A percentile compares a stretch with the other conserved stretches of the same genome.
Conservation (phyloP, 2,797 vertebrate genomes). For the Pipistrellus pipistrellus region DNA sequence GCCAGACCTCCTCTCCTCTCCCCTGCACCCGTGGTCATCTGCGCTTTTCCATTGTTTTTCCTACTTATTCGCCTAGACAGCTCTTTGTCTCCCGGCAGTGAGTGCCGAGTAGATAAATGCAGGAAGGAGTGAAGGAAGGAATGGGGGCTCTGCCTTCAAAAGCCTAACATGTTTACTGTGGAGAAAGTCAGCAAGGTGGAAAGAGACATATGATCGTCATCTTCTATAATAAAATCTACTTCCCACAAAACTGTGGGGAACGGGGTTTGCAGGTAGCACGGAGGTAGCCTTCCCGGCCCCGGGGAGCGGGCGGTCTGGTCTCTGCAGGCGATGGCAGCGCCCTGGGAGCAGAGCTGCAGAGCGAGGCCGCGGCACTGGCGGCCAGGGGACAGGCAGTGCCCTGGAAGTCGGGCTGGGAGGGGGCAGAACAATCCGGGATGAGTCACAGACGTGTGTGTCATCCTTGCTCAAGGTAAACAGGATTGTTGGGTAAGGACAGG, state of each 20-base stretch:
- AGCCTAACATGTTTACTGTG: background rate
- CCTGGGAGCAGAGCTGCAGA: background rate
- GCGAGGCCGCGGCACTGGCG: background rate
- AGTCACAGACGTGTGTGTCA: constrained; percentile 69
- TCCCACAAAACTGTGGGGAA: background rate
- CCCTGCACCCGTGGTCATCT: background rate
- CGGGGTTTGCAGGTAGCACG: background rate
- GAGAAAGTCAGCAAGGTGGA: background rate
- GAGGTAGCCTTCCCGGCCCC: background rate
- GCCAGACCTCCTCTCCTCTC: background rate
- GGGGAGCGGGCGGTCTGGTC: background rate
- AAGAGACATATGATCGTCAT: background rate
- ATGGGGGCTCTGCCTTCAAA: background rate
- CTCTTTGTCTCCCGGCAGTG: background rate
- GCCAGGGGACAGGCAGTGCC: background rate
- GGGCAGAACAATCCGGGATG: constrained; percentile 53
- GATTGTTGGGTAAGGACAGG: constrained; percentile 59
- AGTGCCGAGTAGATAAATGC: background rate
- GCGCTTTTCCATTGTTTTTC: too few species aligned
- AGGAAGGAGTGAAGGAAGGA: background rate
- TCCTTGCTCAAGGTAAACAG: constrained; percentile 71
- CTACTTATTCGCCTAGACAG: background rate
- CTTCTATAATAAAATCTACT: constrained; percentile 18
- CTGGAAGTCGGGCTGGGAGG: background rate
- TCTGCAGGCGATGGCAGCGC: background rate